Evolutionary conservation across 2,797 vertebrate species (phyloP).

Genomic region (Trematomus bernacchii): DNA sequence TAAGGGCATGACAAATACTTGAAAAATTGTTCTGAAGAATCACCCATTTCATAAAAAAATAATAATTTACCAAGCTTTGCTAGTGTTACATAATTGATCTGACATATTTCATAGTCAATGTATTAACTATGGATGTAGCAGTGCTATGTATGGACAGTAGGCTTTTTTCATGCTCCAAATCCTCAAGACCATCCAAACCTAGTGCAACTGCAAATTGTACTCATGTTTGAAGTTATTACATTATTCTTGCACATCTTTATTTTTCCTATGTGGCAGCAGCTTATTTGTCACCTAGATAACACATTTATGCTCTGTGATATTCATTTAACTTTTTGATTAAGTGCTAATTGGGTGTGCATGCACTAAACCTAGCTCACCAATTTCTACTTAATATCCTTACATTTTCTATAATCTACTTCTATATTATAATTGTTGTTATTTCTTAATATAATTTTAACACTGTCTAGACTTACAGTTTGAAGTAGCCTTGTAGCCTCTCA

Average conservation of each 20-base stretch:
- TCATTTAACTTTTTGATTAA: neutral
- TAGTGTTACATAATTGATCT: too few relatives aligned
- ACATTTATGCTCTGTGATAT: neutral
- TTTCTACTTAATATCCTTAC: neutral
- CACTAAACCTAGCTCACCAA: neutral
- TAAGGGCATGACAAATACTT: neutral
- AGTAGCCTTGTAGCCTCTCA: neutral
- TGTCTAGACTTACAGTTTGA: neutral
- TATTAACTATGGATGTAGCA: too few relatives aligned
- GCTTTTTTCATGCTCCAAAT: too few relatives aligned
- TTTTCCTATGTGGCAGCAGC: neutral
- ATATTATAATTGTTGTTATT: neutral
- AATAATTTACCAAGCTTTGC: too few relatives aligned
- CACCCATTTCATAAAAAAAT: too few relatives aligned
- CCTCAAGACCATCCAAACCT: too few relatives aligned
- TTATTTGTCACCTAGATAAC: neutral
- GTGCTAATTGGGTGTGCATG: neutral
- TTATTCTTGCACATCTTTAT: neutral
- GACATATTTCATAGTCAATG: too few relatives aligned
- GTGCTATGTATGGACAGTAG: too few relatives aligned
- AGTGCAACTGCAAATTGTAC: neutral
- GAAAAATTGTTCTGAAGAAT: neutral
- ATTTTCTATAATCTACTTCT: neutral
- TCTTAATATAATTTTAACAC: slow-evolving; percentile 1
- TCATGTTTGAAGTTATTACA: neutral